phyloP scores from a whole-genome alignment of 2,113 vertebrate species.

The Scartelaos histophorus region DNA sequence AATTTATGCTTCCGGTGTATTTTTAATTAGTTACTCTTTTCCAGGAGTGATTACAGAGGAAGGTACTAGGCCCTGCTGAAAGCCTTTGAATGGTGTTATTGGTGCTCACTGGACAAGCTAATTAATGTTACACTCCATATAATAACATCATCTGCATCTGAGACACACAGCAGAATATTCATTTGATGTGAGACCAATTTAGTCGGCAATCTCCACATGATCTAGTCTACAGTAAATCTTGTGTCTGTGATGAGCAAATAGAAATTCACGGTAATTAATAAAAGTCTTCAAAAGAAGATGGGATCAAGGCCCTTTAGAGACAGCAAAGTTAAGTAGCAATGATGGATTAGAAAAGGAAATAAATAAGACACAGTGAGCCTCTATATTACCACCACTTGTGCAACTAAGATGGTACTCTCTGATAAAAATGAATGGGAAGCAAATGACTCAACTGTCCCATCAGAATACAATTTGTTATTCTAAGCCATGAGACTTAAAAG shows the following conservation, averaged over 20 bases:
- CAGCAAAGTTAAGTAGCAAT: background rate
- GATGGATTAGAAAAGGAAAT: background rate
- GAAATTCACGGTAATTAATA: background rate
- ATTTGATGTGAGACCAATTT: background rate
- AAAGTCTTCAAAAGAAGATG: background rate
- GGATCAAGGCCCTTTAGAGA: background rate
- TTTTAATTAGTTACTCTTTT: background rate
- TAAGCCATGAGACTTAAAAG: too few relatives aligned
- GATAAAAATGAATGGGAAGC: background rate
- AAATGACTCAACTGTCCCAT: too few relatives aligned
- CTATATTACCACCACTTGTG: background rate
- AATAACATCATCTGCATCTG: background rate
- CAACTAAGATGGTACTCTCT: background rate
- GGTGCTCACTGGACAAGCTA: background rate
- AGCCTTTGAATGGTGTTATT: background rate
- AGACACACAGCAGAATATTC: constrained; percentile 6
- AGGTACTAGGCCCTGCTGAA: background rate
- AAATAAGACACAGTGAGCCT: background rate
- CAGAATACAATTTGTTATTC: background rate
- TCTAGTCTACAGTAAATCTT: background rate
- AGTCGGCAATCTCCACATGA: background rate
- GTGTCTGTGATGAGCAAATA: background rate
- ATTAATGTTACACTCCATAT: constrained; percentile 10
- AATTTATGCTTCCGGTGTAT: too few relatives aligned
- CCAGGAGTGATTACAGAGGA: background rate